Conservation (phyloP, 1,140 invertebrate species). For the Drosophila rufa region DNA sequence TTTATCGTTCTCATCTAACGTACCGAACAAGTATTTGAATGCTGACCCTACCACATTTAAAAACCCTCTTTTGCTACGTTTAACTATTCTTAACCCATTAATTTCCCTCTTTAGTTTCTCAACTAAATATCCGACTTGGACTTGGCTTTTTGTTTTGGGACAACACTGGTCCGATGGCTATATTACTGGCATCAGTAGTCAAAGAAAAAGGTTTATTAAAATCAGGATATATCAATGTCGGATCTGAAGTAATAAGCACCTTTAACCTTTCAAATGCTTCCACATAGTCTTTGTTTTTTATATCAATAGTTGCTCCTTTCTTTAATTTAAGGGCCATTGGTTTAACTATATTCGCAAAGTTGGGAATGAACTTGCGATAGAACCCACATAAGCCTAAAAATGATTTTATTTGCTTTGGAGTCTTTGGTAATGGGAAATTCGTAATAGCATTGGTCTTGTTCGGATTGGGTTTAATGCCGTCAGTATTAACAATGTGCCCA, state of each 20-base stretch:
- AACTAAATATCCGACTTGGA: rapidly evolving
- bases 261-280: neutral
- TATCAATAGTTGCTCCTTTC: too few species aligned
- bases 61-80: neutral
- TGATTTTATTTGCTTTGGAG: too few species aligned
- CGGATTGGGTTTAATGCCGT: too few species aligned
- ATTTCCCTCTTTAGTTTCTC: neutral
- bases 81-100: neutral
- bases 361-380: neutral
- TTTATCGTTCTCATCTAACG: neutral
- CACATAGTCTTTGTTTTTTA: neutral
- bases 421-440: too few species aligned
- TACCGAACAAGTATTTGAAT: neutral
- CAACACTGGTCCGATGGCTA: too few species aligned
- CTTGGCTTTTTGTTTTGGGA: too few species aligned
- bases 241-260: neutral
- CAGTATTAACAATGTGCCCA: too few species aligned
- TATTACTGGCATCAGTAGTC: too few species aligned
- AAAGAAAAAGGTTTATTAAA: neutral
- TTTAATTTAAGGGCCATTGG: neutral
- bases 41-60: neutral
- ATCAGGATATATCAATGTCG: neutral
- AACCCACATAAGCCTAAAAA: too few species aligned
- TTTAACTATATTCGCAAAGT: neutral
- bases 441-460: too few species aligned